These are phyloP conservation scores for Diabrotica undecimpunctata DNA, from an alignment of 1,140 invertebrate species.

Conservation along the genomic window DNA sequence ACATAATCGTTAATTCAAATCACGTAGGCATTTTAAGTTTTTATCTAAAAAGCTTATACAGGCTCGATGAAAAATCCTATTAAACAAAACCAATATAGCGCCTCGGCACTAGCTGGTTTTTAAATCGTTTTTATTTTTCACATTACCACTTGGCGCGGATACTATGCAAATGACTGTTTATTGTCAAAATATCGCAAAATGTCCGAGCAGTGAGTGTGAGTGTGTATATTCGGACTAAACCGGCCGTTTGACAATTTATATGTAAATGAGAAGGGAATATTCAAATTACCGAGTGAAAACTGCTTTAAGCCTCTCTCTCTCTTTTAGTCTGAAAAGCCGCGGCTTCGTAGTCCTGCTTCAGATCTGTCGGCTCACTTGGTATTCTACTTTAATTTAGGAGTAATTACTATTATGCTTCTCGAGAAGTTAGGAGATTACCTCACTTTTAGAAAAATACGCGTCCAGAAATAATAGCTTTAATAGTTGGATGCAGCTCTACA, in stretches of 20 bases:
- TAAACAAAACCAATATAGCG: neutral
- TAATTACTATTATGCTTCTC: too few relatives aligned
- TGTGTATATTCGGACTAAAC: conserved; percentile 3
- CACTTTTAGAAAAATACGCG: too few relatives aligned
- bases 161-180: conserved; percentile 9
- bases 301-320: neutral
- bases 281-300: conserved; percentile 6
- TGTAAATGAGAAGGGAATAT: conserved; percentile 11
- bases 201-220: neutral
- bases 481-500: too few relatives aligned
- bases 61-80: neutral
- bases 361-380: too few relatives aligned
- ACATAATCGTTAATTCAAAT: neutral
- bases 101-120: neutral
- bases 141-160: neutral
- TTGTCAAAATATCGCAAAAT: conserved; percentile 8
- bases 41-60: neutral
- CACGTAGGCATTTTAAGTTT: neutral
- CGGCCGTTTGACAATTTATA: conserved; percentile 15
- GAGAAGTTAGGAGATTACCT: too few relatives aligned
- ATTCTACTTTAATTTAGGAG: too few relatives aligned
- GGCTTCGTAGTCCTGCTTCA: too few relatives aligned
- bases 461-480: too few relatives aligned
- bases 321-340: too few relatives aligned
- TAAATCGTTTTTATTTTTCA: conserved; percentile 3